Evolutionary conservation across 37 sponge, comb jelly and placozoan species (phyloP).

Genomic region (Hormiphora californensis): DNA sequence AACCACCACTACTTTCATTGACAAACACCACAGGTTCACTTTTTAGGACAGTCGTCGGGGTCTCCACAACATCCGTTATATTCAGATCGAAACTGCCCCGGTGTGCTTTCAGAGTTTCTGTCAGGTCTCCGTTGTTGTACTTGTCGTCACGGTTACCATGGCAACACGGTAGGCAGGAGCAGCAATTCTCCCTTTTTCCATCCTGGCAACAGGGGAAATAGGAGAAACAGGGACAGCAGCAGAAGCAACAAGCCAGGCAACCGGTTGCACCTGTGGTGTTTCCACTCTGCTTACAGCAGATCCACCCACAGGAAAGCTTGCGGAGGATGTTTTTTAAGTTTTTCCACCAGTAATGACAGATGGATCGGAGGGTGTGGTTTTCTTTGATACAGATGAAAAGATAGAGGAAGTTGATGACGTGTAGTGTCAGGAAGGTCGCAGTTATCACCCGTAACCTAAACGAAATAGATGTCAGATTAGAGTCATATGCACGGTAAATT

Average conservation of each 20-base stretch:
- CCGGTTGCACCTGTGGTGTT: not conserved
- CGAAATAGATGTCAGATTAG: too few species aligned
- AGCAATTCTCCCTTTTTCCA: too few species aligned
- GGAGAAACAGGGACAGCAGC: not conserved
- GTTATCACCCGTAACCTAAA: not conserved
- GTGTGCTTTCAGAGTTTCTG: not conserved
- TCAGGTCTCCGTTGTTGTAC: not conserved
- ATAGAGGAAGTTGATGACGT: not conserved
- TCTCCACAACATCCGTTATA: not conserved
- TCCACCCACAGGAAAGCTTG: too few species aligned
- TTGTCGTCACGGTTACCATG: not conserved
- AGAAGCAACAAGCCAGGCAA: not conserved
- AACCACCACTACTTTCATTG: not conserved
- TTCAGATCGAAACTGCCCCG: not conserved
- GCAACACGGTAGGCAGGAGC: too few species aligned
- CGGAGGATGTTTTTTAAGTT: not conserved
- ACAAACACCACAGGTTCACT: not conserved
- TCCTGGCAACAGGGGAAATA: not conserved
- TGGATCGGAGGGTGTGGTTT: not conserved
- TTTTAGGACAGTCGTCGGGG: not conserved
- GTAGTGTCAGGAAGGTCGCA: not conserved
- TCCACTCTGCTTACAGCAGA: too few species aligned
- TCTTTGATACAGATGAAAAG: slow-evolving; percentile 2
- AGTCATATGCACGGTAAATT: too few species aligned
- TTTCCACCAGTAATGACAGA: not conserved